A percentile compares a stretch with the other conserved stretches of the same genome.
Conservation (phyloP, 2,113 vertebrate genomes). For the Ramphastos sulfuratus region DNA sequence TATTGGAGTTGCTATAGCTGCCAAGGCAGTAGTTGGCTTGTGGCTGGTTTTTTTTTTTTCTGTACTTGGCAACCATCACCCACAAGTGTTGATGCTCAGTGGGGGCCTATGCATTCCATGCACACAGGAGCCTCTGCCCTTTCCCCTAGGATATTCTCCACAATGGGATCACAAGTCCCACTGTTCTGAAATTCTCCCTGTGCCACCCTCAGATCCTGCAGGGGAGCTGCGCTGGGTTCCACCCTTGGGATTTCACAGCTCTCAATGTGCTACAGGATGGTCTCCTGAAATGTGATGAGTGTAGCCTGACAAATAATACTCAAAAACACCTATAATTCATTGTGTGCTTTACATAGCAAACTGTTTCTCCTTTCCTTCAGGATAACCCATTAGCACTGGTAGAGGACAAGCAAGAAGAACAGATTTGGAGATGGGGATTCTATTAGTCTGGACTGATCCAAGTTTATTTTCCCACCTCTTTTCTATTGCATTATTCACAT, state of each 20-base stretch:
- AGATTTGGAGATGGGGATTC: background rate
- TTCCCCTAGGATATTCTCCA: background rate
- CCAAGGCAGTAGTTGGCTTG: background rate
- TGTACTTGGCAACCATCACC: background rate
- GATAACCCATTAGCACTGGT: background rate
- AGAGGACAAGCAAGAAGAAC: background rate
- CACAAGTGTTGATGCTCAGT: accelerated
- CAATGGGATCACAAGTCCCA: accelerated
- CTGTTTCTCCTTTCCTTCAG: background rate
- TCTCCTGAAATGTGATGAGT: background rate
- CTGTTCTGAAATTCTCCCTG: background rate
- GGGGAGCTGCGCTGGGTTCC: background rate
- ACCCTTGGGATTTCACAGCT: background rate
- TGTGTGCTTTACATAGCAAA: background rate
- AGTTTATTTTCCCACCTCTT: background rate
- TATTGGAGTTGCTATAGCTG: background rate
- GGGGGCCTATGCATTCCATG: accelerated
- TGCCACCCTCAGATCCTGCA: background rate
- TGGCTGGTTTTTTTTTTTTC: background rate
- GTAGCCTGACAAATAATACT: background rate
- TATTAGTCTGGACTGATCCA: background rate
- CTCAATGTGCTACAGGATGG: background rate
- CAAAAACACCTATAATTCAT: background rate
- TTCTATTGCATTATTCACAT: background rate
- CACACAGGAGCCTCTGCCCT: background rate